These are phyloP conservation scores for Lordiphosa stackelbergi DNA, from an alignment of 1,140 invertebrate genomes.

Conservation along the genomic window DNA sequence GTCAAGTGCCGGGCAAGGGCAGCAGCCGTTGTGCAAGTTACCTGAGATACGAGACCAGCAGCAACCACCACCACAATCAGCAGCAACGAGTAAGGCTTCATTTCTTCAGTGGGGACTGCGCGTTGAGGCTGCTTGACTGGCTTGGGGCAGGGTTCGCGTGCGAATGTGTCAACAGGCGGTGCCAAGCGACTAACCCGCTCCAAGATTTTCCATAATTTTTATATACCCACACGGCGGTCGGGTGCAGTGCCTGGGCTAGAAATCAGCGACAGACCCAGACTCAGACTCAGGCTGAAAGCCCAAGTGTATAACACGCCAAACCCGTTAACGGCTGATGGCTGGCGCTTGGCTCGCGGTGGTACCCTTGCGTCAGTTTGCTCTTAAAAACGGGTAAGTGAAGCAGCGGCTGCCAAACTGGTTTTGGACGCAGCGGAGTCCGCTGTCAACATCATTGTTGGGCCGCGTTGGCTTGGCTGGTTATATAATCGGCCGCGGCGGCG, in stretches of 20 bases:
- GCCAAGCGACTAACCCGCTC: constrained; percentile 34
- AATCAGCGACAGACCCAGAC: constrained; percentile 1
- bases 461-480: constrained; percentile 42
- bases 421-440: constrained; percentile 23
- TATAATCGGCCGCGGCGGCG: constrained; percentile 49
- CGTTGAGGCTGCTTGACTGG: constrained; percentile 24
- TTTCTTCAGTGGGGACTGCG: constrained; percentile 18
- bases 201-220: constrained; percentile 67
- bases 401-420: constrained; percentile 35
- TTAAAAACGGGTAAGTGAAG: constrained; percentile 58
- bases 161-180: constrained; percentile 53
- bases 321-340: constrained; percentile 43
- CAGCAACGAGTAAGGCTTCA: constrained; percentile 49
- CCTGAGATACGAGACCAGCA: constrained; percentile 36
- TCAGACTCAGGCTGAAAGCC: constrained; percentile 10
- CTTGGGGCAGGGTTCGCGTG: constrained; percentile 50
- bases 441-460: constrained; percentile 62
- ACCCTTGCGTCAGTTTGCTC: constrained; percentile 72
- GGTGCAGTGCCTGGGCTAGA: constrained; percentile 25
- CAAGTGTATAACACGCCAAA: constrained; percentile 54
- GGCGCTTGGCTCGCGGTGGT: constrained; percentile 24
- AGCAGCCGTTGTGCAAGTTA: constrained; percentile 25
- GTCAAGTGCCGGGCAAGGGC: constrained; percentile 15
- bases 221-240: constrained; percentile 8
- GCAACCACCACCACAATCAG: constrained; percentile 33